Percentiles rank a stretch among this genome's conserved stretches.
phyloP scores from a whole-genome alignment of 2,888 invertebrate species.

The Pammene fasciana region DNA sequence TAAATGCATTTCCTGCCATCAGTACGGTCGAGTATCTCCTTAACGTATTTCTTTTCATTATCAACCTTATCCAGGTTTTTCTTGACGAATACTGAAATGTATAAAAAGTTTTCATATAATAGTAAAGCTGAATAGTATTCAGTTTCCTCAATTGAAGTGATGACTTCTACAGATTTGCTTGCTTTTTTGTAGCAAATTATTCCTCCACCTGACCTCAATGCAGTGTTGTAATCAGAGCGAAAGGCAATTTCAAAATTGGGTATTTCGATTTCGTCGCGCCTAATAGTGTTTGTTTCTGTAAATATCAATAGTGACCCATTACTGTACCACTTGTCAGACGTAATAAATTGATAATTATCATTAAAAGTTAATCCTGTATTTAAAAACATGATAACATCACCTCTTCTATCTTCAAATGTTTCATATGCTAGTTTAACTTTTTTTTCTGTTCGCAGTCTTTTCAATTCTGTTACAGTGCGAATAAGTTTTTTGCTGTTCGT shows the following conservation, averaged over 20 bases:
- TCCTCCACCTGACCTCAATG: background rate
- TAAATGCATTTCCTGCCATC: too few relatives aligned
- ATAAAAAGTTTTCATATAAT: background rate
- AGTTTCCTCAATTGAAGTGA: background rate
- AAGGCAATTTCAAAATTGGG: background rate
- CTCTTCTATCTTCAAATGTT: background rate
- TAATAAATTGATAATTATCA: background rate
- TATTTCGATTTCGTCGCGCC: background rate
- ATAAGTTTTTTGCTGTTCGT: background rate
- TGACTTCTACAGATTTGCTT: background rate
- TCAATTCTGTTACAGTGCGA: background rate
- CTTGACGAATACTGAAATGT: background rate
- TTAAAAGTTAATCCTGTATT: background rate
- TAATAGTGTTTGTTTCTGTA: constrained; percentile 6
- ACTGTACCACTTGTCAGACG: background rate
- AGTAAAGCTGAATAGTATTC: background rate
- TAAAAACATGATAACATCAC: background rate
- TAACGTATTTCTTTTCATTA: too few relatives aligned
- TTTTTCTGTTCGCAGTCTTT: background rate
- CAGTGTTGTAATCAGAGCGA: background rate
- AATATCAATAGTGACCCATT: constrained; percentile 4
- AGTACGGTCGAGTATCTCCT: too few relatives aligned
- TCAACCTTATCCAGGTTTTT: background rate
- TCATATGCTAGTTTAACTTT: background rate
- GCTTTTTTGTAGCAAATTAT: background rate